Base-by-base conservation (phyloP, 2,888 invertebrate genomes). In the Pycnomerus fuliginosus region DNA sequence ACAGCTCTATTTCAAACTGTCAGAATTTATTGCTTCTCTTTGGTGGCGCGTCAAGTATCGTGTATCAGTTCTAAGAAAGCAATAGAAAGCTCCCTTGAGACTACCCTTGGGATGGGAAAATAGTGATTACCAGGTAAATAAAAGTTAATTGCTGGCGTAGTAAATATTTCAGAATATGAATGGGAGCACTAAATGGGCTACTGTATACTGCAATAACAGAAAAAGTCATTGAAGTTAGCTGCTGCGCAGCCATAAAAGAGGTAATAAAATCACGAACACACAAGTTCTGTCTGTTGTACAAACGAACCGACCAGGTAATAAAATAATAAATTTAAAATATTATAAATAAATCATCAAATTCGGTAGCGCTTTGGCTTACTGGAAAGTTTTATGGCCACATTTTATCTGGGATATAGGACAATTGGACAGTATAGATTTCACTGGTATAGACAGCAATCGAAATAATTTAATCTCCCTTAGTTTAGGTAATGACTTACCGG, bases 401-500 rank as follows among this genome's bases (percentile, higher is more conserved):
- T n/a, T n/a, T n/a, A n/a, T n/a, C n/a, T n/a, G n/a, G n/a, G n/a
- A n/a, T 20, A 20, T 20, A 20, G 5, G 20, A 20, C 20, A n/a
- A n/a, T n/a, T n/a, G n/a, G n/a, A n/a, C n/a, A n/a, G n/a, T n/a
- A n/a, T n/a, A n/a, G n/a, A n/a, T n/a, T n/a, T n/a, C n/a, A n/a
- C n/a, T n/a, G n/a, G n/a, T n/a, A n/a, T n/a, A n/a, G n/a, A n/a
- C n/a, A n/a, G n/a, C n/a, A n/a, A n/a, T n/a, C n/a, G n/a, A n/a
- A n/a, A n/a, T n/a, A n/a, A n/a, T n/a, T n/a, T n/a, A n/a, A n/a
- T n/a, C n/a, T n/a, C n/a, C n/a, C n/a, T n/a, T n/a, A n/a, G n/a
- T n/a, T 32, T 12, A 39, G 22, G 15, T 33, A 31, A 35, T 30
- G 43, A 80, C 84, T 84, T 73, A 86, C 86, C 78, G 85, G 85